Conservation (phyloP, 2,113 vertebrate species). For the Neolamprologus variostigma region DNA sequence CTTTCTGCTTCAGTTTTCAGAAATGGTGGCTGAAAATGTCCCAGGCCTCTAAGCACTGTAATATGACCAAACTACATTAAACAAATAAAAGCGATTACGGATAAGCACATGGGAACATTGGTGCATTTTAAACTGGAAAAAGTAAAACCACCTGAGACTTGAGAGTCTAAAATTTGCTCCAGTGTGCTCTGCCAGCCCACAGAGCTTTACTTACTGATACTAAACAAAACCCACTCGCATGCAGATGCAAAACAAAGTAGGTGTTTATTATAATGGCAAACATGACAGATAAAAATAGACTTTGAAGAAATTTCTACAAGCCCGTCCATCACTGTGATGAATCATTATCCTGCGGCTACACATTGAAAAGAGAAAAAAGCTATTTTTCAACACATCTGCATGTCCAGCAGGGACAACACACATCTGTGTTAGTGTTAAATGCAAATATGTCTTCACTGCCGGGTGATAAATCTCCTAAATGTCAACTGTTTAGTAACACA, state of each 20-base stretch:
- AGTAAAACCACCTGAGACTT: background rate
- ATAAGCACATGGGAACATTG: background rate
- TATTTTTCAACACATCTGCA: conserved; percentile 39
- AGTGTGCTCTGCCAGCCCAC: background rate
- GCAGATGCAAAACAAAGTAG: background rate
- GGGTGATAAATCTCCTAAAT: conserved; percentile 19
- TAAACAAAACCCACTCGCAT: background rate
- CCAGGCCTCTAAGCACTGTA: background rate
- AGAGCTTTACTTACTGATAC: background rate
- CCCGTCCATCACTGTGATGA: conserved; percentile 25
- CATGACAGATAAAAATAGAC: conserved; percentile 37
- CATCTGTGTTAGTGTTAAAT: conserved; percentile 54
- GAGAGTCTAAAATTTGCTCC: background rate
- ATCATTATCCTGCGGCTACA: conserved; percentile 10
- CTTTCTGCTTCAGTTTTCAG: background rate
- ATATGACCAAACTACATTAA: background rate
- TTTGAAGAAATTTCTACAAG: conserved; percentile 8
- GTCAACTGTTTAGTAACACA: background rate
- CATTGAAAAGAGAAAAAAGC: background rate
- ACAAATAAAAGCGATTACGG: background rate
- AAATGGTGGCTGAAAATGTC: background rate
- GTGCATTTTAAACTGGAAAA: background rate
- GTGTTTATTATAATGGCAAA: background rate
- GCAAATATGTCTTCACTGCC: conserved; percentile 7
- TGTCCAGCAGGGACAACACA: conserved; percentile 32